Evolutionary conservation across 2,888 invertebrate genomes (phyloP), one percentile per base, ranked within the genome.

Genomic region (Parelbella ahira): DNA sequence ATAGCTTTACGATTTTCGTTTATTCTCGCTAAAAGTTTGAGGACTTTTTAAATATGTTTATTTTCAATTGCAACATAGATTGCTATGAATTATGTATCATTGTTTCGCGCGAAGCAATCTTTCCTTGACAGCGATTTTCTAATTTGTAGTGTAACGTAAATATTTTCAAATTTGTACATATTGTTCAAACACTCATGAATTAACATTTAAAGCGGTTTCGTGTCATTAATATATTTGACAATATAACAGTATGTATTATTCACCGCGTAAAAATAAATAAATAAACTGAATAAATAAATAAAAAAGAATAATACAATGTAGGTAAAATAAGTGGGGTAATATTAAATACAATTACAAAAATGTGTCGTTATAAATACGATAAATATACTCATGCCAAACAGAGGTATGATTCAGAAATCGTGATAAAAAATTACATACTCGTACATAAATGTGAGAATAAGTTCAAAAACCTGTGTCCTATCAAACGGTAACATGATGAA

Each of bases 311-410:
- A 18, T 25, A 18, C 47, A 46, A 29, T 13, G 34, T 41, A 39
- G 28, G 8, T 44, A 42, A 42, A 44, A 43, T 34, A 30, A 45
- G 30, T 43, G 21, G 41, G 28, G 21, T 13, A 27, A 42, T 34
- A 8, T 33, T 27, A 43, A 47, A 45, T 47, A 48, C 49, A 45
- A 44, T 34, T 27, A 33, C 30, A n/a, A 47, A 49, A 45, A 43
- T 47, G 49, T 49, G 34, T 37, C 24, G 18, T 38, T 19, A 33
- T 47, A 49, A 45, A 44, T 45, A 44, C 37, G 8, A 37, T 55
- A 58, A 56, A 54, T 60, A 63, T 69, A 70, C 71, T 68, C 78
- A 79, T 79, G 78, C 78, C 69, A 68, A 71, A 70, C 74, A 68
- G 64, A 68, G 24, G 37, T 54, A 50, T 54, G 45, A 47, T 53